Evolutionary conservation across 2,797 vertebrate species (phyloP), one percentile per base, ranked within the genome.

Genomic region (Threskiornis aethiopicus): DNA sequence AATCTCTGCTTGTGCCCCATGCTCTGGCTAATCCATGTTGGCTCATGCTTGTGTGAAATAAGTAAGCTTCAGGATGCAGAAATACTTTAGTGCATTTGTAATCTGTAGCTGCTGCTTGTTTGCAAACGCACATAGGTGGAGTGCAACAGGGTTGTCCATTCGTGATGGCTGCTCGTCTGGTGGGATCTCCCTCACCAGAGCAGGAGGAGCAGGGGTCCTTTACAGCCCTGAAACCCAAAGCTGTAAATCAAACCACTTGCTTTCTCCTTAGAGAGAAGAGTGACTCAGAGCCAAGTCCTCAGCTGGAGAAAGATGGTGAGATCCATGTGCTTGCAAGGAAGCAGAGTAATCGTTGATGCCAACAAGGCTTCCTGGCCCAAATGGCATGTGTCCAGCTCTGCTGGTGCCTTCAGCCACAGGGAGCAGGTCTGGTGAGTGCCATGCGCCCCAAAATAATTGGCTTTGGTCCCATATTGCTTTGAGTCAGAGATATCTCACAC

Each of bases 351-450:
- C 42, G 6, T 1, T 41, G 49, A 41, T 64, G 15, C 55, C 49
- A 72, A 4, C 2, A 16, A 55, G 29, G 28, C 10, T 78, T 47
- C 47, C 35, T 46, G 21, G 51, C 46, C 54, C 62, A 49, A 67
- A 12, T 0, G 1, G 21, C n/a, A 26, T 0, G 0, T 52, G 29
- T n/a, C 57, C 61, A 81, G 28, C 15, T 39, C 54, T 89, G 22
- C 41, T 57, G 41, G 6, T 85, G n/a, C 29, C 54, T 80, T n/a
- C n/a, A 52, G n/a, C 13, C 49, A 28, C 44, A 81, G 57, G 13
- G 14, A 47, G 37, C 13, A 84, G 15, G 22, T 90, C 77, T 86
- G 58, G 46, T 33, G 8, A 78, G 33, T 35, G 26, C 35, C 11
- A 13, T 13, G 16, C 14, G 14, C 21, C 19, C 8, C 25, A 11